These are phyloP conservation scores for Nibea coibor DNA, from an alignment of 2,113 vertebrate genomes.

Conservation along the genomic window DNA sequence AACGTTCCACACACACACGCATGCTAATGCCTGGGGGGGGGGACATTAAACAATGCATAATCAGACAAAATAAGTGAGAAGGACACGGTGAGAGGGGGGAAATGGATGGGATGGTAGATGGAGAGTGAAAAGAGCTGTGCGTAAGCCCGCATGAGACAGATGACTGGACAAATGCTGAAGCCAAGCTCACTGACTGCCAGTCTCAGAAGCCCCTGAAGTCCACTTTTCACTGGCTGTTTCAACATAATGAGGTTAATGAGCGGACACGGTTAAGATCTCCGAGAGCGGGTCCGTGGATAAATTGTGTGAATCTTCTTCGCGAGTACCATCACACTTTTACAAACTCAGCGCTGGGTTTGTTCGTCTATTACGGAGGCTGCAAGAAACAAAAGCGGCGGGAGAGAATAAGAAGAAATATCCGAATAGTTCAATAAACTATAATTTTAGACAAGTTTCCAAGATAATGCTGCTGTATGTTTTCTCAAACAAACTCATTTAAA, in stretches of 20 bases:
- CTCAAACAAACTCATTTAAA: constrained; percentile 72
- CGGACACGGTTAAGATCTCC: constrained; percentile 6
- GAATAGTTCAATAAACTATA: constrained; percentile 17
- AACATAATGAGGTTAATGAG: constrained; percentile 37
- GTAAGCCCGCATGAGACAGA: constrained; percentile 41
- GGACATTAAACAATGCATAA: constrained; percentile 71
- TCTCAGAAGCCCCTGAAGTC: constrained; percentile 18
- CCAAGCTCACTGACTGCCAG: constrained; percentile 6
- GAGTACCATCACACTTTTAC: constrained; percentile 4
- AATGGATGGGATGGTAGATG: constrained; percentile 45
- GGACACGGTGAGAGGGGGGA: constrained; percentile 44
- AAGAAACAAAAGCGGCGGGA: neutral
- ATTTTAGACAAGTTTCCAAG: constrained; percentile 28
- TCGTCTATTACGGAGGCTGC: neutral
- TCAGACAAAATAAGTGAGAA: constrained; percentile 67
- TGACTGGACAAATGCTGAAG: constrained; percentile 63
- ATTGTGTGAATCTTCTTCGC: neutral
- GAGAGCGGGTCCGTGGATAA: neutral
- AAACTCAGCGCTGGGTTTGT: constrained; percentile 1
- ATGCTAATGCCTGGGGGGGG: constrained; percentile 66
- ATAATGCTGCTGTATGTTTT: constrained; percentile 50
- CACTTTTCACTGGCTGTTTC: constrained; percentile 22
- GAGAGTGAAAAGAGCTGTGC: constrained; percentile 35
- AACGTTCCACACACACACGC: constrained; percentile 48
- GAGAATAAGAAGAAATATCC: neutral